Evolutionary conservation across 2,113 vertebrate genomes (phyloP).

Genomic region (Acrocephalus kingi): DNA sequence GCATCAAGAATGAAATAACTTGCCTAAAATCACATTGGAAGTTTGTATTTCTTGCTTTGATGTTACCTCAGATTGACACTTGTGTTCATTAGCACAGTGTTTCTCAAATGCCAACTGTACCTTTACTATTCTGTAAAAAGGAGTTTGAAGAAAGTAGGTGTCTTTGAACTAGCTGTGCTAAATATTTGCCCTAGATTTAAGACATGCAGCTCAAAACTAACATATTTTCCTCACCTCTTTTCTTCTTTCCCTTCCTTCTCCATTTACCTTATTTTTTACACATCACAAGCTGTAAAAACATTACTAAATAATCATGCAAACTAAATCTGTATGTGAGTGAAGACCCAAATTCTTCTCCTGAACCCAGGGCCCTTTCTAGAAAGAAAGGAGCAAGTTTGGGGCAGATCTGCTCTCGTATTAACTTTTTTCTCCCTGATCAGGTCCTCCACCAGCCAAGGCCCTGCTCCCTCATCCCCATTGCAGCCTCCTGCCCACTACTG

Average conservation of each 20-base stretch:
- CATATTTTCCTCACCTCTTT: not conserved
- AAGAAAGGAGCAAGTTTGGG: not conserved
- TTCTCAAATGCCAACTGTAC: not conserved
- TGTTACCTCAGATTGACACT: not conserved
- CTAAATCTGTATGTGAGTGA: not conserved
- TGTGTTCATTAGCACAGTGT: not conserved
- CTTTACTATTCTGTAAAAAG: not conserved
- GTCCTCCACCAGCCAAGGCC: not conserved
- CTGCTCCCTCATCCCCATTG: not conserved
- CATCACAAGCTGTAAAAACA: not conserved
- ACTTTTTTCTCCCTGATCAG: not conserved
- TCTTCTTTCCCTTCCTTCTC: not conserved
- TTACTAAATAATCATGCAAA: not conserved
- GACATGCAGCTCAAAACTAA: slow-evolving; percentile 4
- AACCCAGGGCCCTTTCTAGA: not conserved
- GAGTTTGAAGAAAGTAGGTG: slow-evolving; percentile 24
- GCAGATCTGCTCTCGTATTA: not conserved
- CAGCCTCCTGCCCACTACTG: not conserved
- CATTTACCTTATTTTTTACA: not conserved
- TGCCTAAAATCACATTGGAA: not conserved
- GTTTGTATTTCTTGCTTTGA: slow-evolving; percentile 32
- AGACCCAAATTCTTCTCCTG: not conserved
- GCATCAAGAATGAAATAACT: not conserved
- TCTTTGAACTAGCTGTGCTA: slow-evolving; percentile 54
- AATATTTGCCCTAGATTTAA: slow-evolving; percentile 59